Base-by-base conservation (phyloP, 2,113 vertebrate genomes). In the Eira barbara region DNA sequence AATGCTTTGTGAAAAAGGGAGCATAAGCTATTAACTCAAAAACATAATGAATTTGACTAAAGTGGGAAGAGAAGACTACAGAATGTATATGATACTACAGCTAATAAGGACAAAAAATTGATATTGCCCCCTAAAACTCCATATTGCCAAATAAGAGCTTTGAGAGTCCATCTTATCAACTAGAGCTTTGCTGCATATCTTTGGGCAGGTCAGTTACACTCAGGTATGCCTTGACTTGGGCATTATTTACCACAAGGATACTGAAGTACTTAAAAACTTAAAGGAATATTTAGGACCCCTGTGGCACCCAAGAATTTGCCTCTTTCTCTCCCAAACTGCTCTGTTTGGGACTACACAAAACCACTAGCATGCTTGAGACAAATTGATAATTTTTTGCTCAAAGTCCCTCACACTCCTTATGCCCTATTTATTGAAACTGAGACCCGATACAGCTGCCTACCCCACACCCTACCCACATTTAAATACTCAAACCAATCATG, bases 1-100 rank as follows among this genome's bases (percentile, higher is more conserved):
- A 93, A 91, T 89, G 82, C 13, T 79, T 45, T 74, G 11, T 89
- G n/a, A 39, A 94, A 96, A 87, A 67, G 27, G 27, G 39, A 80
- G 6, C 39, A 55, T 59, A 96, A 91, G 27, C 27, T 74, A n/a
- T 91, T 79, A 36, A 94, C 96, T 97, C 10, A 74, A 96, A 93
- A 91, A 39, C 21, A 88, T 31, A 93, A 91, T 74, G 8, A 93
- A 82, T 90, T 86, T 29, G 13, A 10, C 27, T 95, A 94, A 95
- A 95, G 84, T 17, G 88, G 3, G 84, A 82, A 71, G 42, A 82
- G n/a, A 80, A 80, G 2, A 94, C 18, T 71, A 78, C 31, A 91
- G 47, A 87, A 81, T 55, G 1, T 69, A 34, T 49, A 52, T 6
- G 91, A 89, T 39, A 92, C 4, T 82, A 29, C 3, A 89, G 82